Evolutionary conservation across 2,113 vertebrate species (phyloP).

Genomic region (Labeo catla): DNA sequence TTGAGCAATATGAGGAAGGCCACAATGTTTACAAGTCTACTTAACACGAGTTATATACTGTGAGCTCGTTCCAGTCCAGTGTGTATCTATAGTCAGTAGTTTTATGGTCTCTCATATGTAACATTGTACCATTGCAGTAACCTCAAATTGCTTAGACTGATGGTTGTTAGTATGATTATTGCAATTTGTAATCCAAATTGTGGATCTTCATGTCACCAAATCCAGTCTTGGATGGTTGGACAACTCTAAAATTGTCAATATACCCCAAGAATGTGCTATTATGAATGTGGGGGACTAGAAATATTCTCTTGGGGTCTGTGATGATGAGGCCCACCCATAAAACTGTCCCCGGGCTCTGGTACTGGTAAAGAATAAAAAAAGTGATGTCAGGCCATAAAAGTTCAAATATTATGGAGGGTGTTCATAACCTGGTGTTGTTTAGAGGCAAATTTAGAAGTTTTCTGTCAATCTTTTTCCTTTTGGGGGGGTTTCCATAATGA

Average conservation of each 20-base stretch:
- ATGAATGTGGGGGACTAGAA: neutral
- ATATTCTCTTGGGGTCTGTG: neutral
- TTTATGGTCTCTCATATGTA: neutral
- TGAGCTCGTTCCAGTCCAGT: neutral
- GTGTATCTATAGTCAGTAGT: neutral
- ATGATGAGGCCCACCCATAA: neutral
- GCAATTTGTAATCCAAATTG: neutral
- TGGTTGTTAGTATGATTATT: neutral
- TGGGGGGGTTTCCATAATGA: constrained; percentile 53
- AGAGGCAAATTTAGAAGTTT: neutral
- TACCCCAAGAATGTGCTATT: neutral
- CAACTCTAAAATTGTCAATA: neutral
- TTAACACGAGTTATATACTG: neutral
- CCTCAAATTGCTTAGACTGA: neutral
- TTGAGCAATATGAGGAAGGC: neutral
- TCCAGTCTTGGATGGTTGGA: neutral
- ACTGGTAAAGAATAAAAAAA: neutral
- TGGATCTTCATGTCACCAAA: neutral
- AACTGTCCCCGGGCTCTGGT: neutral
- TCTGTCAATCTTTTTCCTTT: constrained; percentile 1
- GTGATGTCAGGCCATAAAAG: neutral
- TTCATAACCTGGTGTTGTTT: neutral
- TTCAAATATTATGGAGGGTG: neutral
- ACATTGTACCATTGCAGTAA: neutral
- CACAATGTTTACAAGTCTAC: neutral